Base-by-base conservation (phyloP, 2,888 invertebrate species). In the Ochropacha duplaris region DNA sequence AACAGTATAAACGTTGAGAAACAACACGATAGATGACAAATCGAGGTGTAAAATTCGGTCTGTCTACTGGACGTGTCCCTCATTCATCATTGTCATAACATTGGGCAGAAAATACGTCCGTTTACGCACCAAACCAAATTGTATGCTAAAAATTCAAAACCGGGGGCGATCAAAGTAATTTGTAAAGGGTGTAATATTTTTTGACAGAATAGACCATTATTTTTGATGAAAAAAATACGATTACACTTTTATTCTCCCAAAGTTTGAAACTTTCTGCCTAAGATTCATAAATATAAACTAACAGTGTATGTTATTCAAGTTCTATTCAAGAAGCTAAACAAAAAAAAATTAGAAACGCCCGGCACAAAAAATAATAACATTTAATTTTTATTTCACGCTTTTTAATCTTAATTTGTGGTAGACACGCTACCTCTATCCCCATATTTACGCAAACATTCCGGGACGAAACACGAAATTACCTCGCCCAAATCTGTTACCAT, bases 61-160 rank as follows among this genome's bases (percentile, higher is more conserved):
- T 66, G 68, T 69, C 68, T 68, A 66, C 57, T 52, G 22, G 62
- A 60, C 22, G 64, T 71, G 69, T 66, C 66, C 65, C 67, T 68
- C 79, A 73, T 86, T 76, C 74, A 74, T 84, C 82, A 82, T 72
- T 74, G 79, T 83, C 81, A 73, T 64, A 66, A 70, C 67, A 58
- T 70, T 66, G 60, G 63, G 59, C 58, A 60, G 56, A 74, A 71
- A 69, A 72, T 64, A 60, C 68, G 64, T 64, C 67, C 66, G 67
- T 68, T 74, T 71, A 68, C 67, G 57, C 60, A 66, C 60, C 61
- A 60, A 68, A 65, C 62, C 64, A 66, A 69, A 73, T 68, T 67
- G 51, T 63, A 61, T 57, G 63, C 62, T 59, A 64, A 60, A 62
- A 68, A 51, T 52, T 52, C 31, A 52, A 52, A 62, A 60, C 54